Percentiles rank a stretch among this genome's conserved stretches.
Evolutionary conservation across 2,797 vertebrate species (phyloP).

Genomic region (Alfaro cultratus): DNA sequence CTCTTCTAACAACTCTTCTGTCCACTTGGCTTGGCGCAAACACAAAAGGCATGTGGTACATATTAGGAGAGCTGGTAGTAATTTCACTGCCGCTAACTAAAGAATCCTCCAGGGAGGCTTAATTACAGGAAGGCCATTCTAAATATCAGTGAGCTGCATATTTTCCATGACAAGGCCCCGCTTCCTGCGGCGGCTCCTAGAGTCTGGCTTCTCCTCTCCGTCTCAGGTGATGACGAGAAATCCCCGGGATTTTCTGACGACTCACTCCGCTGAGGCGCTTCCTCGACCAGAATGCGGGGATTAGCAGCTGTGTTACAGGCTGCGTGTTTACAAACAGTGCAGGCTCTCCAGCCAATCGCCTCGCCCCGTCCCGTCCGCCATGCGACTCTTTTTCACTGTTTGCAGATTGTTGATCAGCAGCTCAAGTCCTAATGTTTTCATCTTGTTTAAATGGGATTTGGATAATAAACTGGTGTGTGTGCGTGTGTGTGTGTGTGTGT

Average conservation of each 20-base stretch:
- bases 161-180: constrained; percentile 92
- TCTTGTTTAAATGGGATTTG: constrained; percentile 69
- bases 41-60: constrained; percentile 92
- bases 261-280: constrained; percentile 18
- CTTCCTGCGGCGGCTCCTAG: constrained; percentile 81
- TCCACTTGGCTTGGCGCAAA: constrained; percentile 78
- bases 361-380: constrained; percentile 41
- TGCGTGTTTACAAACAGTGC: constrained; percentile 66
- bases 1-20: constrained; percentile 67
- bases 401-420: constrained; percentile 84
- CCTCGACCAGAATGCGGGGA: constrained; percentile 24
- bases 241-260: constrained; percentile 37
- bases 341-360: constrained; percentile 52
- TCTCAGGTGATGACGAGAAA: constrained; percentile 60
- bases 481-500: not conserved
- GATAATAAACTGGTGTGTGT: constrained; percentile 14
- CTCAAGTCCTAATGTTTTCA: constrained; percentile 73
- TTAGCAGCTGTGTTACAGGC: constrained; percentile 43
- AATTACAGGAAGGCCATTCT: constrained; percentile 99
- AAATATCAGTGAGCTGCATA: constrained; percentile 97
- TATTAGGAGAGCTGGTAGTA: constrained; percentile 98
- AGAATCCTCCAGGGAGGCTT: constrained; percentile 98
- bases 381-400: constrained; percentile 84
- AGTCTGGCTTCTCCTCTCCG: constrained; percentile 57
- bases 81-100: constrained; percentile 99